Conservation (phyloP, 2,113 vertebrate genomes). For the Microcebus ravelobensis region DNA sequence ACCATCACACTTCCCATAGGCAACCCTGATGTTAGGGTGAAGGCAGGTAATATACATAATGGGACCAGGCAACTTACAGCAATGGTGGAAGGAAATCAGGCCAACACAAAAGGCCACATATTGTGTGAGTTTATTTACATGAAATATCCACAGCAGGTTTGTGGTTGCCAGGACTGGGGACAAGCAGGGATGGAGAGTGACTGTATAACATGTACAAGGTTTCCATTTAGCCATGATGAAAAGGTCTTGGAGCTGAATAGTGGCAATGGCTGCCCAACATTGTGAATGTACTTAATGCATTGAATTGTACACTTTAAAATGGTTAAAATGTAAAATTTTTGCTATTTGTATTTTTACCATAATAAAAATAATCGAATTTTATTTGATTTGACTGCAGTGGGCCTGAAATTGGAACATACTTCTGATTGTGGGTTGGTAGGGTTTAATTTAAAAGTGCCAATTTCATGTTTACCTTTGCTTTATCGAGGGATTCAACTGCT, state of each 20-base stretch:
- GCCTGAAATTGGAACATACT: constrained; percentile 55
- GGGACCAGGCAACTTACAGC: not conserved
- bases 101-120: not conserved
- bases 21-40: not conserved
- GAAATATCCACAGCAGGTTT: not conserved
- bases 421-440: constrained; percentile 53
- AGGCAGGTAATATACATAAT: not conserved
- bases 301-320: not conserved
- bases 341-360: not conserved
- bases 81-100: not conserved
- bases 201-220: not conserved
- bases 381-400: constrained; percentile 52
- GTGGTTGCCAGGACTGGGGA: not conserved
- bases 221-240: not conserved
- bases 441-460: constrained; percentile 72
- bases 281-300: not conserved
- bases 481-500: constrained; percentile 64
- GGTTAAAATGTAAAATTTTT: not conserved
- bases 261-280: not conserved
- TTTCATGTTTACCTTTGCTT: constrained; percentile 76
- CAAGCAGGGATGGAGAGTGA: not conserved
- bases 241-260: not conserved
- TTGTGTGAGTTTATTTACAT: not conserved
- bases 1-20: not conserved
- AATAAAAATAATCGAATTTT: constrained; percentile 53